phyloP scores from a whole-genome alignment of 2,113 vertebrate species.

The Nibea coibor region DNA sequence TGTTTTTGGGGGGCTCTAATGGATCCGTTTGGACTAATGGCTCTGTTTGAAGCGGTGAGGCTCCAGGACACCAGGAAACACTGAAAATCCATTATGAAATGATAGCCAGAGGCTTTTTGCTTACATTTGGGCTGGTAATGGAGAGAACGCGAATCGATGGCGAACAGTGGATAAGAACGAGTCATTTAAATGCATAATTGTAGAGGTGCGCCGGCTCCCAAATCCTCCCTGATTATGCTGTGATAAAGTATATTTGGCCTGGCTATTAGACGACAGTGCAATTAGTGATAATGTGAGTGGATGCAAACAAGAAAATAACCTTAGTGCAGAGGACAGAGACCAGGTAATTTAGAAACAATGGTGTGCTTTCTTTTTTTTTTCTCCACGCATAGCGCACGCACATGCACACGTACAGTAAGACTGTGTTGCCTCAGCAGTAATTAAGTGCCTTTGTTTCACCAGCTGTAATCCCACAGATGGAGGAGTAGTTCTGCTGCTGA shows the following conservation, averaged over 20 bases:
- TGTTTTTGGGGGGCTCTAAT: slow-evolving; percentile 58
- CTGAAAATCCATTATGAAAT: slow-evolving; percentile 72
- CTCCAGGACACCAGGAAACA: slow-evolving; percentile 61
- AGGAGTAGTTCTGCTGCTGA: slow-evolving; percentile 67
- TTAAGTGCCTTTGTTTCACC: slow-evolving; percentile 77
- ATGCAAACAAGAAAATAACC: slow-evolving; percentile 42
- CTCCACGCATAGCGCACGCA: neutral
- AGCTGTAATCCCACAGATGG: slow-evolving; percentile 78
- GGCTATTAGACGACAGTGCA: neutral
- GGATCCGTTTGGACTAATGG: slow-evolving; percentile 72
- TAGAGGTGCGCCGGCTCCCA: neutral
- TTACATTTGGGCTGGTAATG: slow-evolving; percentile 67
- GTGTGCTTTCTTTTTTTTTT: slow-evolving; percentile 4
- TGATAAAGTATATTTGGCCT: slow-evolving; percentile 18
- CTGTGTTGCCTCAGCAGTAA: slow-evolving; percentile 71
- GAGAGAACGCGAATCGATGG: slow-evolving; percentile 58
- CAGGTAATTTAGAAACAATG: slow-evolving; percentile 37
- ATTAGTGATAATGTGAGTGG: slow-evolving; percentile 26
- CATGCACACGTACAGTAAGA: neutral
- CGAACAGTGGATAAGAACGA: slow-evolving; percentile 19
- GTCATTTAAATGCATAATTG: slow-evolving; percentile 31
- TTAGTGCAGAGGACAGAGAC: slow-evolving; percentile 1
- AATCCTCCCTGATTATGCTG: slow-evolving; percentile 8
- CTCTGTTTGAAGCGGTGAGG: slow-evolving; percentile 48
- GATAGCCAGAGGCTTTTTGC: slow-evolving; percentile 62